phyloP scores from a whole-genome alignment of 1,140 invertebrate species.

The Leptestheria dahalacensis region DNA sequence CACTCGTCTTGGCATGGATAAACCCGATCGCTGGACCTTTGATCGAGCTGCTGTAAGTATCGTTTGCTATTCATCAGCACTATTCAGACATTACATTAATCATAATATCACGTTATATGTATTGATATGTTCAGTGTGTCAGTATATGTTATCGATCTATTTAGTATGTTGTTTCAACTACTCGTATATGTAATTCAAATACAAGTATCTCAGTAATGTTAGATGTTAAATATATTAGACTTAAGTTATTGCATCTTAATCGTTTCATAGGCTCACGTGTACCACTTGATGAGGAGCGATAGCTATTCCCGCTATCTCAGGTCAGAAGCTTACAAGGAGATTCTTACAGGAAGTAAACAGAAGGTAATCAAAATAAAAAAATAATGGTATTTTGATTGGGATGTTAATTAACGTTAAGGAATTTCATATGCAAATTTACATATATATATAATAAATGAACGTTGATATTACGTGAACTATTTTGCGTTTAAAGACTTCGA shows the following conservation, averaged over 20 bases:
- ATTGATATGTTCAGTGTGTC: no score
- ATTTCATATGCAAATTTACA: background rate
- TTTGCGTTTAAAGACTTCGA: constrained; percentile 46
- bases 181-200: no score
- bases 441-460: no score
- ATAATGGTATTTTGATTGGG: no score
- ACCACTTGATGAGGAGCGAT: constrained; percentile 98
- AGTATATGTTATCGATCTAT: no score
- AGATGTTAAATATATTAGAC: background rate
- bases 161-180: no score
- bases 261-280: constrained; percentile 74
- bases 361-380: constrained; percentile 65
- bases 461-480: no score
- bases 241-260: background rate
- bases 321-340: constrained; percentile 98
- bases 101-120: no score
- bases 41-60: constrained; percentile 79
- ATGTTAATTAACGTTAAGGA: no score
- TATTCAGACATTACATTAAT: no score
- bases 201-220: no score
- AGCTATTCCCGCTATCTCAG: constrained; percentile 93
- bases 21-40: constrained; percentile 84
- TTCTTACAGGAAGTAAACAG: constrained; percentile 85
- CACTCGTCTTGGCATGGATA: constrained; percentile 56
- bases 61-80: background rate